Percentiles rank a stretch among this genome's conserved stretches.
Conservation (phyloP, 2,888 invertebrate species). For the Megaustenia siamemsis region DNA sequence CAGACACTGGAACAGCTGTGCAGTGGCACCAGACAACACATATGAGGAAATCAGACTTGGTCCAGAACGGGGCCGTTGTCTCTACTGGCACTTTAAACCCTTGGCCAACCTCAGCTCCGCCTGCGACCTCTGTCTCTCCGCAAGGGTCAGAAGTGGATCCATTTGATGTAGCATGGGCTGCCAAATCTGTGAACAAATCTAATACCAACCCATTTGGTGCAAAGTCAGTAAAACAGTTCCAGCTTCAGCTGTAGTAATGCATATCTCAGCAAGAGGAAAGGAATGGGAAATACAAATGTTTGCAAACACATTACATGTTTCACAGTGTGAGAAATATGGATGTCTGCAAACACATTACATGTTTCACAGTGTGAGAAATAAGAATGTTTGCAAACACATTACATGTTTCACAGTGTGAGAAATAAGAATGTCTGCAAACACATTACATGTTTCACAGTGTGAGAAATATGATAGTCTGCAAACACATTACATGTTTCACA, state of each 20-base stretch:
- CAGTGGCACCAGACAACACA: constrained; percentile 46
- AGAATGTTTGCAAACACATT: no score
- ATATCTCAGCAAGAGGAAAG: neutral
- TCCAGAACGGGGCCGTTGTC: constrained; percentile 33
- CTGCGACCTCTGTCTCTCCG: constrained; percentile 53
- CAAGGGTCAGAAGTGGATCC: constrained; percentile 83
- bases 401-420: no score
- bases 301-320: neutral
- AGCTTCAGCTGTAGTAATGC: constrained; percentile 60
- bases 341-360: no score
- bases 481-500: no score
- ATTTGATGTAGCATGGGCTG: constrained; percentile 92
- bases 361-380: no score
- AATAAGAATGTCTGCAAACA: no score
- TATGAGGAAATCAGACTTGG: neutral
- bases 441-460: no score
- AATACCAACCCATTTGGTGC: constrained; percentile 55
- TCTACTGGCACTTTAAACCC: constrained; percentile 49
- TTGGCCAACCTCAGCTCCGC: constrained; percentile 55
- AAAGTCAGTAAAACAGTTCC: constrained; percentile 64
- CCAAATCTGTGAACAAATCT: constrained; percentile 82
- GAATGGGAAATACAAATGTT: neutral
- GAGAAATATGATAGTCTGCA: no score
- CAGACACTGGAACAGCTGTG: constrained; percentile 74
- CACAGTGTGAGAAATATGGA: no score